These are phyloP conservation scores for Muraenolepis orangiensis DNA, from an alignment of 2,797 vertebrate genomes.

Conservation along the genomic window DNA sequence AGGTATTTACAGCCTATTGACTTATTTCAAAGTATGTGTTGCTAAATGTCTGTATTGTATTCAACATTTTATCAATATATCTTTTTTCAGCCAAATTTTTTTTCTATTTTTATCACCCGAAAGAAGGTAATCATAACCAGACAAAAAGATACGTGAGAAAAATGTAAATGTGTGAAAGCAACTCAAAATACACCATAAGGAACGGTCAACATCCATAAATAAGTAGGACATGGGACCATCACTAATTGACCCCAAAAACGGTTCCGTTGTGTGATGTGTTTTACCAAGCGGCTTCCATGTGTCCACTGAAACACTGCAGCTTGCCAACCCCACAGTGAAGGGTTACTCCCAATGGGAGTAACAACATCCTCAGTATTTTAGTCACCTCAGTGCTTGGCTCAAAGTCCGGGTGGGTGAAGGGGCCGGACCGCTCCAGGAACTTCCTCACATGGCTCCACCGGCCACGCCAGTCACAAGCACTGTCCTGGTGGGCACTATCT, in stretches of 20 bases:
- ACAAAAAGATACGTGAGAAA: background rate
- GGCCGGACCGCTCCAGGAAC: slow-evolving; percentile 94
- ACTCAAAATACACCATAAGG: background rate
- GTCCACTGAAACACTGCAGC: background rate
- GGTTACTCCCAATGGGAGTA: background rate
- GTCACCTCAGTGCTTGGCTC: slow-evolving; percentile 96
- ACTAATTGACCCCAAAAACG: background rate
- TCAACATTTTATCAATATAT: background rate
- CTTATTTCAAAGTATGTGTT: no score
- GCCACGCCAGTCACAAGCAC: slow-evolving; percentile 89
- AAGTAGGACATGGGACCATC: background rate
- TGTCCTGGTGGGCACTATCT: slow-evolving; percentile 89
- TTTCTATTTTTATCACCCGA: background rate
- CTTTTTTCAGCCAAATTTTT: background rate
- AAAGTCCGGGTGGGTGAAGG: slow-evolving; percentile 98
- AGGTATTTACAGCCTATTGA: no score
- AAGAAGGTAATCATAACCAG: background rate
- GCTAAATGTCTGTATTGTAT: background rate
- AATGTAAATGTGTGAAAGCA: background rate
- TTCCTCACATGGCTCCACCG: slow-evolving; percentile 98
- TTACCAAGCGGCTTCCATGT: background rate
- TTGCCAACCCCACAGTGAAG: background rate
- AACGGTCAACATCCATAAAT: background rate
- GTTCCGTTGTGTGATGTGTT: background rate
- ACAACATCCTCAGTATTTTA: slow-evolving; percentile 33